Evolutionary conservation across 2,113 vertebrate genomes (phyloP).

Genomic region (Pogonocichla stellata): DNA sequence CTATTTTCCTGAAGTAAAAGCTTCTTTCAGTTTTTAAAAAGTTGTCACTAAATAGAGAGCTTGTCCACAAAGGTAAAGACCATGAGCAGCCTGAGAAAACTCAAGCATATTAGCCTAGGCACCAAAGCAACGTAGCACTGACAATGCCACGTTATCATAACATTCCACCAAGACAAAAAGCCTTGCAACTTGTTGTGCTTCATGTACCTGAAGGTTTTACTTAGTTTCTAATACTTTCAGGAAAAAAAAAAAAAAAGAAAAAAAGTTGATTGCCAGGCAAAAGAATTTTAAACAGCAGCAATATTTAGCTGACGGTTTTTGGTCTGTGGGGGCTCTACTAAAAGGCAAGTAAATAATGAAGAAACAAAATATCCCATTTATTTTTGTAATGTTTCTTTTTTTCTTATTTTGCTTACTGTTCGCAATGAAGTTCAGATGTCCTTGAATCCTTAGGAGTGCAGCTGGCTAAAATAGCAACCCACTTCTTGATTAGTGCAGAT

Average conservation of each 20-base stretch:
- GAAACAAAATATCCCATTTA: background rate
- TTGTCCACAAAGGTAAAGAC: background rate
- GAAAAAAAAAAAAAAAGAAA: background rate
- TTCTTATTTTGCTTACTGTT: background rate
- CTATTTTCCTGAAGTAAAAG: background rate
- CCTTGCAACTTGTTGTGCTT: background rate
- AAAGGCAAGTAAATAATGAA: background rate
- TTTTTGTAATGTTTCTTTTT: background rate
- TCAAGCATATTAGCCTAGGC: background rate
- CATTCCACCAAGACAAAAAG: background rate
- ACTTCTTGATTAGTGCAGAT: background rate
- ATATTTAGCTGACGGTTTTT: background rate
- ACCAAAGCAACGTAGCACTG: background rate
- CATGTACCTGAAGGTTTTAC: background rate
- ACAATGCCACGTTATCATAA: rapidly evolving
- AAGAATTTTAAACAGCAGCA: background rate
- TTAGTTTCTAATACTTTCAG: background rate
- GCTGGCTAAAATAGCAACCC: background rate
- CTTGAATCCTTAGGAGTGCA: background rate
- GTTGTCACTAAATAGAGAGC: background rate
- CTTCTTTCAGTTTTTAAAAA: background rate
- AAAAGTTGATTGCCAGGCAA: background rate
- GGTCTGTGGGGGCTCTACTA: background rate
- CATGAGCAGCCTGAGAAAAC: background rate
- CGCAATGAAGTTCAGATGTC: background rate